Percentiles rank a stretch among this genome's conserved stretches.
These are phyloP conservation scores for Dasysyrphus albostriatus DNA, from an alignment of 2,888 invertebrate genomes.

Conservation along the genomic window DNA sequence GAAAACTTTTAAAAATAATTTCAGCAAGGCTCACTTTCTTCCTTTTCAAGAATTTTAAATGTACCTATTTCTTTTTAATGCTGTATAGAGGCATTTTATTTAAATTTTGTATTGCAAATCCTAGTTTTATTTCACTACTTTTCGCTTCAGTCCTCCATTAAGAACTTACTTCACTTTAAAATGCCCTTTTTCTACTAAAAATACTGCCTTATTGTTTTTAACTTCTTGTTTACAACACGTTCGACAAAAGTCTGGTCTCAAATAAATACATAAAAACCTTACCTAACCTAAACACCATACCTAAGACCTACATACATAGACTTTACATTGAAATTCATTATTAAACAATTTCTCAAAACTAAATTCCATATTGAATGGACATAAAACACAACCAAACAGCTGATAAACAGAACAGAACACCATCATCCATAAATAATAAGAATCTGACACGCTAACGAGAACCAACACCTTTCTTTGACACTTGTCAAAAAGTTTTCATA, in stretches of 20 bases:
- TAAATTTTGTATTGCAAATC: too few relatives aligned
- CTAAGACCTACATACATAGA: background rate
- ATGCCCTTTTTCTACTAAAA: background rate
- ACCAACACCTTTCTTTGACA: constrained; percentile 55
- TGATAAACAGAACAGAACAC: constrained; percentile 22
- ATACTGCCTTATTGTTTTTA: background rate
- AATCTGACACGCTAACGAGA: constrained; percentile 8
- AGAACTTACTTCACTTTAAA: background rate
- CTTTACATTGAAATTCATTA: constrained; percentile 32
- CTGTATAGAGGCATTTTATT: too few relatives aligned
- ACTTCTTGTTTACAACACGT: constrained; percentile 16
- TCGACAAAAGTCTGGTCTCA: background rate
- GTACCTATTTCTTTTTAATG: too few relatives aligned
- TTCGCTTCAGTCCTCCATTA: background rate
- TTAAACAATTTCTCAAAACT: constrained; percentile 35
- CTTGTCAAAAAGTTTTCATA: constrained; percentile 59
- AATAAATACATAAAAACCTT: too few relatives aligned
- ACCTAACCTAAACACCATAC: too few relatives aligned
- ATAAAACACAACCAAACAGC: constrained; percentile 27
- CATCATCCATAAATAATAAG: constrained; percentile 53
- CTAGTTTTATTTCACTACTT: too few relatives aligned
- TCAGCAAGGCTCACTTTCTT: too few relatives aligned
- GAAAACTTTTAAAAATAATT: too few relatives aligned
- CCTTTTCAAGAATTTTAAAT: too few relatives aligned
- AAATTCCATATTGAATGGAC: constrained; percentile 9